Conservation (phyloP, 1,140 invertebrate genomes). For the Diploscapter pachys region DNA sequence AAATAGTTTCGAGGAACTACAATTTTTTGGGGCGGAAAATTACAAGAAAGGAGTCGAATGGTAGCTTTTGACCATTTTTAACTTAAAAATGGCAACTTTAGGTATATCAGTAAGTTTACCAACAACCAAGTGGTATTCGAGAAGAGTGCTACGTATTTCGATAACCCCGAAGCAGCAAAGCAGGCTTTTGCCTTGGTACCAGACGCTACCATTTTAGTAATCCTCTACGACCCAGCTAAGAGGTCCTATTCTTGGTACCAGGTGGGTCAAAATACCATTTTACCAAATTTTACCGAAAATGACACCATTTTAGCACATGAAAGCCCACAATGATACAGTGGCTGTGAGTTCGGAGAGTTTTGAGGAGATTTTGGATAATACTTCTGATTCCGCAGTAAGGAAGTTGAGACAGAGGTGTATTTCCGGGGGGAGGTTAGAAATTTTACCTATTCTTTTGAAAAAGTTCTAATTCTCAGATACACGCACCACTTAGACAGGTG, state of each 20-base stretch:
- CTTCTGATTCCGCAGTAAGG: constrained; percentile 73
- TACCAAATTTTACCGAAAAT: not conserved
- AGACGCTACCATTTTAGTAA: constrained; percentile 80
- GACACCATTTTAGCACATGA: constrained; percentile 73
- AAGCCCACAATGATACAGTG: constrained; percentile 71
- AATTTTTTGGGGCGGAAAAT: constrained; percentile 94
- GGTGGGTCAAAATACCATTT: constrained; percentile 52
- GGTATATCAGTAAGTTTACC: constrained; percentile 21
- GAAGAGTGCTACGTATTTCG: constrained; percentile 98
- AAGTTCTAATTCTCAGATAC: constrained; percentile 64
- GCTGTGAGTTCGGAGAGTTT: constrained; percentile 3
- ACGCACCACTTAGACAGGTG: constrained; percentile 90
- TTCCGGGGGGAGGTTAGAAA: constrained; percentile 75
- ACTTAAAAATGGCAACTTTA: constrained; percentile 19
- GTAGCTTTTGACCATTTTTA: constrained; percentile 60
- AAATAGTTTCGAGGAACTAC: constrained; percentile 94
- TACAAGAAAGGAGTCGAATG: constrained; percentile 90
- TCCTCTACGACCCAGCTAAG: constrained; percentile 88
- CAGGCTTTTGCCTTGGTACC: constrained; percentile 84
- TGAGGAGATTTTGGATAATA: constrained; percentile 84
- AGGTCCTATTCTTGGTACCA: constrained; percentile 96
- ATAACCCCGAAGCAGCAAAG: constrained; percentile 85
- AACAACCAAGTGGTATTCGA: constrained; percentile 78
- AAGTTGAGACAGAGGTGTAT: constrained; percentile 82
- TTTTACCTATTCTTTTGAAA: too few relatives aligned